These are phyloP conservation scores for Hyperoodon ampullatus DNA, from an alignment of 2,113 vertebrate species.

Conservation along the genomic window DNA sequence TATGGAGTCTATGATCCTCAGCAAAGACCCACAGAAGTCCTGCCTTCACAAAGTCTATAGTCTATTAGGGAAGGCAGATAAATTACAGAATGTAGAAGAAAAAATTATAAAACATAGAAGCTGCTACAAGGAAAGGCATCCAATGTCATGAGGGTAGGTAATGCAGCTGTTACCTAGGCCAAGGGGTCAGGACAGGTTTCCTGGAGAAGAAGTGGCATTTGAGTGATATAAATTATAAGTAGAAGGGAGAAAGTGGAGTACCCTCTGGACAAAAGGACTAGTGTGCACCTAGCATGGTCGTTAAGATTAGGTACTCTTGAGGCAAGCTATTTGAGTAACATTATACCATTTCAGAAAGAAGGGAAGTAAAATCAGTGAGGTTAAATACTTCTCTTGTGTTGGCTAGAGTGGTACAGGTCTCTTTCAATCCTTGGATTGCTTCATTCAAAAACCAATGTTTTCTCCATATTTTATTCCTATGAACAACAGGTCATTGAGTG, in stretches of 20 bases:
- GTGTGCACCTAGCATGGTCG: fast-evolving
- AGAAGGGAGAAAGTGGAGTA: fast-evolving
- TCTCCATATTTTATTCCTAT: background rate
- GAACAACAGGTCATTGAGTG: background rate
- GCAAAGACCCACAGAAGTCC: background rate
- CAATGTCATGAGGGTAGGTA: background rate
- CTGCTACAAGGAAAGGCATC: background rate
- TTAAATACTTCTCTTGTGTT: background rate
- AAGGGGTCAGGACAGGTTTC: background rate
- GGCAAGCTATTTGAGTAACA: background rate
- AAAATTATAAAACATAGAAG: background rate
- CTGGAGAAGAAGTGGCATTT: background rate
- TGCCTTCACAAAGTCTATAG: background rate
- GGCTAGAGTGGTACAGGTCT: background rate
- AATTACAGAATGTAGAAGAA: background rate
- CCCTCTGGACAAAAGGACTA: background rate
- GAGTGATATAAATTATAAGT: background rate
- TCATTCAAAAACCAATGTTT: background rate
- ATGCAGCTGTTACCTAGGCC: fast-evolving
- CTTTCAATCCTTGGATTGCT: background rate
- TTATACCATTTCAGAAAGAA: background rate
- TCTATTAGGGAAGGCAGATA: background rate
- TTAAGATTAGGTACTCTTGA: background rate
- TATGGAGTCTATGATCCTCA: background rate
- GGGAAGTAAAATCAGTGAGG: background rate